Evolutionary conservation across 2,888 invertebrate genomes (phyloP), one percentile per base, ranked within the genome.

Genomic region (Perdita meconis): DNA sequence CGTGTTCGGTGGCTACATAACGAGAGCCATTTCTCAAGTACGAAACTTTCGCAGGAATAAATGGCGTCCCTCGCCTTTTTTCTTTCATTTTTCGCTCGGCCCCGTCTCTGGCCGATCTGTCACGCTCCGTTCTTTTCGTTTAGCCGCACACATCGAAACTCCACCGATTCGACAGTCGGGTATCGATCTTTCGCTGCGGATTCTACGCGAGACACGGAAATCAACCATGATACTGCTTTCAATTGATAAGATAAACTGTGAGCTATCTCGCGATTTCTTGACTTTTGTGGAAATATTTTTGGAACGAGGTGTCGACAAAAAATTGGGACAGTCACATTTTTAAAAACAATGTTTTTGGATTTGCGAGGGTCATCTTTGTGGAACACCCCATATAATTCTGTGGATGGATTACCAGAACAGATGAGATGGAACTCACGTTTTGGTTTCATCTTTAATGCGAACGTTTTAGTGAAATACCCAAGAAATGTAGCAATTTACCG

Each of bases 1-100:
- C 67, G 70, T 70, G 66, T 84, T 88, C 86, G 78, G 79, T 78
- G 73, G 79, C 83, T 79, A 80, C 75, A 78, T 88, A 88, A 87
- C 88, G 88, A 85, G 85, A 75, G 75, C 78, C 78, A 86, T 87
- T 87, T 85, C 85, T 88, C 86, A 84, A 78, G 81, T 70, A 71
- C 74, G 79, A 82, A 85, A 84, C 65, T 73, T 84, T 77, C 55
- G 57, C 65, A 72, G 78, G 81, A 86, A 87, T 83, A 82, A 87
- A 86, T 81, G 84, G 78, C 75, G 76, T 38, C 73, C 16, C 19
- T 16, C 44, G 44, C 44, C 44, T 12, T 12, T 19, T 60, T 60
- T 57, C 30, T 74, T 57, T 51, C 19, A n/a, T n/a, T n/a, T n/a
- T n/a, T 56, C 24, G 6, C 40, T 24, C n/a, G 36, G 8, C 24